Base-by-base conservation (phyloP, 1,140 invertebrate genomes). In the Diorhabda elongata region DNA sequence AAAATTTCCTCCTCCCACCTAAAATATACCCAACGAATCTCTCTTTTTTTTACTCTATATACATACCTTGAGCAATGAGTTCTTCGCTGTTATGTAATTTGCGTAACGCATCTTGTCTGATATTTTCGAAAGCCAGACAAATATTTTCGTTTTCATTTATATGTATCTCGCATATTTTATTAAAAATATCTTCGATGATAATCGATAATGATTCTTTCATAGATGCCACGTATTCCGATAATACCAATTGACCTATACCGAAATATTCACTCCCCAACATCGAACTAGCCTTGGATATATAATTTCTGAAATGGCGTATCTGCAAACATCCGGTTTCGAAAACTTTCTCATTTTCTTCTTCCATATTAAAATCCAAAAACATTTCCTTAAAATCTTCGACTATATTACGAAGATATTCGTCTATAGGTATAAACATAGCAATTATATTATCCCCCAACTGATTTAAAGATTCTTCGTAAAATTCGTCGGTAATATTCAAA, bases 31-130 rank as follows among this genome's bases (percentile, higher is more conserved):
- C 26, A 26, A 26, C 26, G 26, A 26, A 26, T 26, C 26, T 26
- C 26, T 26, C 26, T 26, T 26, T 26, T 26, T 26, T 26, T 26
- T 26, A 26, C 1, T 26, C 26, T 26, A 26, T 26, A 26, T 26
- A 26, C 26, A 7, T 70, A 66, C 75, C 75, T 67, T 74, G 75
- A 72, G 88, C 89, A n/a, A 93, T 81, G 44, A 94, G 82, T 76
- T 92, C 88, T 72, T 87, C 88, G 0, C 91, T 91, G 43, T 87
- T 89, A 70, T 82, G 81, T 2, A 91, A 91, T 75, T 87, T 85
- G 71, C 85, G 84, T 2, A 89, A 75, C 3, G 88, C 87, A 70
- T 78, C 85, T 42, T 79, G 77, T 71, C 84, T 83, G 57, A 91
- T 84, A 42, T 82, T 82, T 80, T 90, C 85, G 74, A 91, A 91